These are phyloP conservation scores for Crocidura indochinensis DNA, from an alignment of 2,797 vertebrate genomes.

Conservation along the genomic window DNA sequence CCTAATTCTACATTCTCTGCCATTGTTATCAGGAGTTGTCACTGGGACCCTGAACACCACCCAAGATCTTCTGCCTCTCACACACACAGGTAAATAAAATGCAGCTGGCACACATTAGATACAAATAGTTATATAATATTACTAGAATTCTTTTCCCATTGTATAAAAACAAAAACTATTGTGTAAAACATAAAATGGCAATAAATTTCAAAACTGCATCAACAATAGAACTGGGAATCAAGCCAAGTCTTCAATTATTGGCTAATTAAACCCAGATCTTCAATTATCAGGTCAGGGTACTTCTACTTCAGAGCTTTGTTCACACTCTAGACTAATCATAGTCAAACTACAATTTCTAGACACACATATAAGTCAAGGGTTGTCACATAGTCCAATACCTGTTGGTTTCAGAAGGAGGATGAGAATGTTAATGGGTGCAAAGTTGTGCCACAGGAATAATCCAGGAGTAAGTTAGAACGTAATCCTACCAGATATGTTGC, in stretches of 20 bases:
- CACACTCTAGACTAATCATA: constrained; percentile 38
- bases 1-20: too few species aligned
- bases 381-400: neutral
- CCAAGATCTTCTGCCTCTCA: too few species aligned
- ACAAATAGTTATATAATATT: neutral
- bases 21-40: too few species aligned
- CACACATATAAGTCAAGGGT: neutral
- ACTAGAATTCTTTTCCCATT: neutral
- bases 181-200: neutral
- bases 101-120: neutral
- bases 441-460: neutral
- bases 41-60: too few species aligned
- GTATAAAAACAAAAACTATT: neutral
- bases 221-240: constrained; percentile 49
- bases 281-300: constrained; percentile 51
- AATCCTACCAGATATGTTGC: neutral
- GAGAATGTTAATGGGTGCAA: neutral
- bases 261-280: constrained; percentile 49
- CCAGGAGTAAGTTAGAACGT: neutral
- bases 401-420: neutral
- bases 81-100: neutral
- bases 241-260: constrained; percentile 38
- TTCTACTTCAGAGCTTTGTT: constrained; percentile 62
- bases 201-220: constrained; percentile 58
- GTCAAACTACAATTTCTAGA: constrained; percentile 3